Evolutionary conservation across 1,140 invertebrate species (phyloP), one percentile per base, ranked within the genome.

Genomic region (Pomacea maculata): DNA sequence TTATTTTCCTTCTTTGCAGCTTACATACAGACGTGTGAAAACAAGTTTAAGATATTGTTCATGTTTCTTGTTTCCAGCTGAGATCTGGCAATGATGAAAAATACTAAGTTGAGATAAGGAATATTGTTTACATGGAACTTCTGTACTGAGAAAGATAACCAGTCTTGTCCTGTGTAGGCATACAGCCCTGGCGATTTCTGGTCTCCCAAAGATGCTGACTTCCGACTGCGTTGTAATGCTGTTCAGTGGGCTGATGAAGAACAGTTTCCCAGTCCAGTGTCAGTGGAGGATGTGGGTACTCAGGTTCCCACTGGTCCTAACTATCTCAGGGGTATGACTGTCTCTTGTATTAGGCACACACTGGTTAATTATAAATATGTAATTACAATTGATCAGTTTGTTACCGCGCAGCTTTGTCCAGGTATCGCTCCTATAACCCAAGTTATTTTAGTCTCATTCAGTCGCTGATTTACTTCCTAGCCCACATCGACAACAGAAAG

Each of bases 231-330:
- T 25, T 83, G 82, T 64, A 21, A 55, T n/a, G 82, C 75, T 52
- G 63, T 29, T 57, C 21, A 70, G 0, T 83, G 82, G 82, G 82
- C 76, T 34, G 75, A 81, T 17, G 19, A 12, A 61, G 70, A 75
- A 6, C 75, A 79, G 12, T 81, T 83, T 71, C 21, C 67, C 12
- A 79, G 75, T 54, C 74, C 75, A 45, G 57, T 63, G 15, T 65
- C 71, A 8, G 65, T 80, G 8, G 75, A 81, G 29, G 76, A 78
- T 17, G 73, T 83, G 21, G 82, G 82, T 29, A 80, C 82, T 7
- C 29, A 72, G 71, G n/a, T 75, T 17, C 65, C 76, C 57, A 61
- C 65, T 29, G 82, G 82, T 17, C 82, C 82, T n/a, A 71, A 55
- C 8, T 83, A 76, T 54, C 19, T 54, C 68, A 63, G 15, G 34